phyloP scores from a whole-genome alignment of 2,888 invertebrate species.

The Cryptus armator region DNA sequence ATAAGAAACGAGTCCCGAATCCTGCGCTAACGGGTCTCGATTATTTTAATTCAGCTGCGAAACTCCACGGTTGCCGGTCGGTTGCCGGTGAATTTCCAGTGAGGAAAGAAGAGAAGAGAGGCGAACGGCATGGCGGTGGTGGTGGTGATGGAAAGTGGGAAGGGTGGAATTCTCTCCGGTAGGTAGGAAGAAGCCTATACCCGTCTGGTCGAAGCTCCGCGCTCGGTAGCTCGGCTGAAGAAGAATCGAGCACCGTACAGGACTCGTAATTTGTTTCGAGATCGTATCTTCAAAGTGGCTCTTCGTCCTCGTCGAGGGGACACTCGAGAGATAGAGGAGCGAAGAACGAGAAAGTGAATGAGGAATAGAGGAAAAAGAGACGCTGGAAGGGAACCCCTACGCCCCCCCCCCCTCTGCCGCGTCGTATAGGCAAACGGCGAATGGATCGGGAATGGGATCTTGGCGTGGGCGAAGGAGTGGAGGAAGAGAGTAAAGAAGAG shows the following conservation, averaged over 20 bases:
- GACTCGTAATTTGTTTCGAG: slow-evolving; percentile 84
- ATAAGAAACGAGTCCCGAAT: slow-evolving; percentile 35
- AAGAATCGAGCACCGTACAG: slow-evolving; percentile 68
- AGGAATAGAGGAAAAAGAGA: slow-evolving; percentile 17
- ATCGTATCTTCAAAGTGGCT: slow-evolving; percentile 84
- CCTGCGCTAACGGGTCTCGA: slow-evolving; percentile 76
- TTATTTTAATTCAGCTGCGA: slow-evolving; percentile 80
- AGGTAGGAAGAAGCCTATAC: slow-evolving; percentile 17
- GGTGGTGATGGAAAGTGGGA: slow-evolving; percentile 15
- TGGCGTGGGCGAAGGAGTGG: slow-evolving; percentile 57
- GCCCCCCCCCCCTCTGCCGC: slow-evolving; percentile 6
- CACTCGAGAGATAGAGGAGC: slow-evolving; percentile 67
- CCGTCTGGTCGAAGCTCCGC: slow-evolving; percentile 12
- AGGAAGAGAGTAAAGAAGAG: slow-evolving; percentile 30
- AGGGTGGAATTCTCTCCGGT: slow-evolving; percentile 31
- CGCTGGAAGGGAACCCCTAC: slow-evolving; percentile 3
- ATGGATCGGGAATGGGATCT: slow-evolving; percentile 67
- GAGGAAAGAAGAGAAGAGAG: slow-evolving; percentile 51
- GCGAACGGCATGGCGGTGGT: neutral
- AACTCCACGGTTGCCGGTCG: slow-evolving; percentile 58
- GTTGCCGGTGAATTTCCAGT: slow-evolving; percentile 39
- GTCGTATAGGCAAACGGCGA: slow-evolving; percentile 62
- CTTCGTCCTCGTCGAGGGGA: slow-evolving; percentile 77
- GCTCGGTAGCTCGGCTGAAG: slow-evolving; percentile 31
- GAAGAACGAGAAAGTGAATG: slow-evolving; percentile 27